Base-by-base conservation (phyloP, 2,888 invertebrate genomes). In the Adelognathus sp. region DNA sequence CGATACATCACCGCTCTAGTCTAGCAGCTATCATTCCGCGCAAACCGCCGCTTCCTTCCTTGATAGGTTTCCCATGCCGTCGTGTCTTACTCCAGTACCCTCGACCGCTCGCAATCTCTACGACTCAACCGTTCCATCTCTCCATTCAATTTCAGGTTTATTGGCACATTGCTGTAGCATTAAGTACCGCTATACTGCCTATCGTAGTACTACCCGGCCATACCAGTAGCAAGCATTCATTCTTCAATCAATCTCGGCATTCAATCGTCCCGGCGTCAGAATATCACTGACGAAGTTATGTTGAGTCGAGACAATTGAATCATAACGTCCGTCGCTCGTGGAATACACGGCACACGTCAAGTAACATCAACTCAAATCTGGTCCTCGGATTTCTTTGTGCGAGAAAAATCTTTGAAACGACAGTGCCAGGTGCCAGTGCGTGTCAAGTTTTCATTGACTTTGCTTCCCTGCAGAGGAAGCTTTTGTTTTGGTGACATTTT, bases 11-110 rank as follows among this genome's bases (percentile, higher is more conserved):
- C 29, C 16, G n/a, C n/a, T 54, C 54, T 54, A 21, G n/a, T 46
- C 54, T 29, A 27, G 27, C 27, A 29, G 5, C 16, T 64, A 46
- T 33, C 50, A 27, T 54, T 18, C 52, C 27, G 16, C 36, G 16
- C 36, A 27, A 66, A 52, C 66, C 39, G 31, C 61, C 31, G 60
- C 52, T 50, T 67, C 61, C 67, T 67, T 41, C 50, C 66, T 67
- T 52, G 50, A 70, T 70, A 70, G 70, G 58, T 70, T 70, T 58
- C 33, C 70, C 36, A 44, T 63, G 24, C 36, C 36, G 36, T 9
- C 41, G 41, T 67, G 21, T 18, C 54, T 31, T 14, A 14, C 44
- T 9, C 29, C 6, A 54, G 39, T 54, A 39, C 31, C 29, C 2
- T 18, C 27, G 16, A 5, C 7, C 16, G 29, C n/a, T 64, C 31